Conservation (phyloP, 2,888 invertebrate species). For the Pediacus dermestoides region DNA sequence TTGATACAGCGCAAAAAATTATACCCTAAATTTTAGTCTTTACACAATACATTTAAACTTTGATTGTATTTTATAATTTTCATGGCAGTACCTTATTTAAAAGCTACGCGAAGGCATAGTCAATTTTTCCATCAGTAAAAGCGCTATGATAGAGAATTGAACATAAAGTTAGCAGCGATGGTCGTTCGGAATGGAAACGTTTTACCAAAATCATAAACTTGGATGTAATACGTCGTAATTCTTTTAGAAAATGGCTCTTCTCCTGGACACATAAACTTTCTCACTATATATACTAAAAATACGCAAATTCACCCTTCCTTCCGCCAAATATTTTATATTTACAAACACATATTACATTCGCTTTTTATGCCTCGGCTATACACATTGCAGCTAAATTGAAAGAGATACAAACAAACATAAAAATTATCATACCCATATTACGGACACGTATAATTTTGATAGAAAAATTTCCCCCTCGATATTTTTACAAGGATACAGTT, state of each 20-base stretch:
- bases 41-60: too few species aligned
- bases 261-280: slow-evolving; percentile 12
- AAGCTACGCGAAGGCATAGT: too few species aligned
- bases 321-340: slow-evolving; percentile 1
- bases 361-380: slow-evolving; percentile 3
- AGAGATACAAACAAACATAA: neutral
- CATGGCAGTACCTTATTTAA: too few species aligned
- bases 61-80: too few species aligned
- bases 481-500: too few species aligned
- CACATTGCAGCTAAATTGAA: slow-evolving; percentile 2
- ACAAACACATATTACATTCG: slow-evolving; percentile 1
- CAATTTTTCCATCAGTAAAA: too few species aligned
- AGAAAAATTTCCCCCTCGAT: too few species aligned
- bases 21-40: too few species aligned
- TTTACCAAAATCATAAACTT: slow-evolving; percentile 13
- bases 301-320: slow-evolving; percentile 8
- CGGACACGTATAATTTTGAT: too few species aligned
- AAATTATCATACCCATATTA: too few species aligned
- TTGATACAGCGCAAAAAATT: too few species aligned
- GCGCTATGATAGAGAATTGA: slow-evolving; percentile 17
- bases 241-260: slow-evolving; percentile 10
- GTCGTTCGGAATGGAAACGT: slow-evolving; percentile 13
- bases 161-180: slow-evolving; percentile 13
- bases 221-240: slow-evolving; percentile 14
- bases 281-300: slow-evolving; percentile 4